Base-by-base conservation (phyloP, 2,888 invertebrate species). In the Leistus spinibarbis region DNA sequence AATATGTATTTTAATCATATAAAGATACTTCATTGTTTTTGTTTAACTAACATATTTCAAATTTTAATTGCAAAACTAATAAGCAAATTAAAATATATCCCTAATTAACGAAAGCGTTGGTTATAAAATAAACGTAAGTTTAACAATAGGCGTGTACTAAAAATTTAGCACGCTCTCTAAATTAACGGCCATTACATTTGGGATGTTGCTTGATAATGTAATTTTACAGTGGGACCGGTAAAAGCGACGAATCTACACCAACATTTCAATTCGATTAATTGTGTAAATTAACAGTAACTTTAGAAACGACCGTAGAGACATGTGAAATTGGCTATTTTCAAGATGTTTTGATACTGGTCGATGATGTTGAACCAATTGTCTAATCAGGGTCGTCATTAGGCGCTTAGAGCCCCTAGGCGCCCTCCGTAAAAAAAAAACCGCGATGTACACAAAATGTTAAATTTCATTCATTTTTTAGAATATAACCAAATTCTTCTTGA, bases 191-290 rank as follows among this genome's bases (percentile, higher is more conserved):
- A 66, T 66, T 68, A 54, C 68, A 22, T 68, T 54, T 68, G 54
- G 22, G 56, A 68, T 68, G 54, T 68, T 68, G 54, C 68, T 62
- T 22, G 16, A 63, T 62, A 70, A 70, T 70, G 70, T 53, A 53
- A 70, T 70, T 63, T 70, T 40, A 70, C 53, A 40, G 62, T 63
- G 63, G 53, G 54, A 22, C 54, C 56, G 20, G 60, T 22, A 54
- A 24, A 69, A 57, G 57, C 24, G 40, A 27, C 19, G 62, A 53
- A 70, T 63, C 22, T 70, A 70, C n/a, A 70, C 40, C 70, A 54
- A 62, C 54, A 27, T 54, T 70, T 70, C 54, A 63, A 70, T 70
- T 70, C 70, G 70, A 70, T 70, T 70, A 70, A 63, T 60, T 13
- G 70, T 62, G 62, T 70, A 70, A 70, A 70, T 70, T 70, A 70